These are phyloP conservation scores for Xanthostigma xanthostigma DNA, from an alignment of 2,888 invertebrate species.

Conservation along the genomic window DNA sequence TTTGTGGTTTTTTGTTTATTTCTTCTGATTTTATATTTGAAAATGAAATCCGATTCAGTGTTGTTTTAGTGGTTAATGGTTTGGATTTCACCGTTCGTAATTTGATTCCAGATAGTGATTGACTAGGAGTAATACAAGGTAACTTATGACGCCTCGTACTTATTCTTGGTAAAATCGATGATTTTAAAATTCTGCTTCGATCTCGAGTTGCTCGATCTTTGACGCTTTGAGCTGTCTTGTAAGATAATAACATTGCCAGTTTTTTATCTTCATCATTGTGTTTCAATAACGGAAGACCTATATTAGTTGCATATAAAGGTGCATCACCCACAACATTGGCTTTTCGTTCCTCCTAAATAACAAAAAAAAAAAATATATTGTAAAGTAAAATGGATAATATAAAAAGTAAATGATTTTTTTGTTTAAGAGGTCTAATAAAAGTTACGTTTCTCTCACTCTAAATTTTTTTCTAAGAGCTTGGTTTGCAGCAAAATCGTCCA, in stretches of 20 bases:
- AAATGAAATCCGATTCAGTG: too few species aligned
- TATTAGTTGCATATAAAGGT: constrained; percentile 56
- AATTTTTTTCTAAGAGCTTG: constrained; percentile 70
- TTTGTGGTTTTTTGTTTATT: too few species aligned
- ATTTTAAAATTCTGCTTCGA: too few species aligned
- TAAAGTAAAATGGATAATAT: not conserved
- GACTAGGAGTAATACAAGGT: too few species aligned
- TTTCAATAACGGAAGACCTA: constrained; percentile 61
- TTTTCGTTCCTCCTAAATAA: constrained; percentile 61
- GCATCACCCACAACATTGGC: constrained; percentile 52
- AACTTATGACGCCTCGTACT: too few species aligned
- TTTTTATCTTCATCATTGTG: constrained; percentile 69
- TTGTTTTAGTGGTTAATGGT: too few species aligned
- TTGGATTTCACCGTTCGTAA: too few species aligned
- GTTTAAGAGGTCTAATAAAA: not conserved
- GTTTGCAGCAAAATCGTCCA: constrained; percentile 88
- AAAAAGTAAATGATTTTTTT: not conserved
- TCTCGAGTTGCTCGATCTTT: not conserved
- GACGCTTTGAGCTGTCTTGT: not conserved
- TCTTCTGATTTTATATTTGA: too few species aligned
- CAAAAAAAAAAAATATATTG: constrained; percentile 15
- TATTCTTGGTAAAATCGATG: too few species aligned
- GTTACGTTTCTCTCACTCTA: constrained; percentile 42
- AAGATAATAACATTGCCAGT: constrained; percentile 55
- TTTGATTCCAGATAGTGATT: too few species aligned